Percentiles rank a stretch among this genome's conserved stretches.
Conservation (phyloP, 2,888 invertebrate species). For the Nysson spinosus region DNA sequence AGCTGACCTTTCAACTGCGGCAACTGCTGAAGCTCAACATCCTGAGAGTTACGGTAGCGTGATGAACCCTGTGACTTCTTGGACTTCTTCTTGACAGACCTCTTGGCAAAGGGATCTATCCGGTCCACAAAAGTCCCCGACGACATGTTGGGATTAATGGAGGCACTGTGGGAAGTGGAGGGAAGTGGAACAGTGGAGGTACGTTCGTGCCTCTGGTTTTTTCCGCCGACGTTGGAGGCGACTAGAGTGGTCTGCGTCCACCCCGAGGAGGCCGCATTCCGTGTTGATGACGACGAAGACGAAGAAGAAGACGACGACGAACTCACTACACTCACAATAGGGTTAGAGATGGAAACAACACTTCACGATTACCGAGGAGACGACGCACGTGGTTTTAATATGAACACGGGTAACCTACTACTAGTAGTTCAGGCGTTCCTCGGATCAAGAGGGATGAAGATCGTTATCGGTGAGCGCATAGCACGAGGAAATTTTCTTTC, state of each 20-base stretch:
- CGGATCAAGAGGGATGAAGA: conserved; percentile 33
- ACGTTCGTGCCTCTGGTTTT: conserved; percentile 48
- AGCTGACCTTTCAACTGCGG: conserved; percentile 96
- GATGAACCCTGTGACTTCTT: conserved; percentile 99
- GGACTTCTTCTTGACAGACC: conserved; percentile 98
- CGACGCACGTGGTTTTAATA: conserved; percentile 45
- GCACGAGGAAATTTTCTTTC: conserved; percentile 36
- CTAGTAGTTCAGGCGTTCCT: conserved; percentile 51
- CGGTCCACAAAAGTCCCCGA: conserved; percentile 98
- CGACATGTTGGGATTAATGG: conserved; percentile 74
- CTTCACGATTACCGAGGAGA: conserved; percentile 37
- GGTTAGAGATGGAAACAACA: conserved; percentile 40
- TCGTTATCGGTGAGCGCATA: conserved; percentile 42
- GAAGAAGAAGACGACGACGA: conserved; percentile 39
- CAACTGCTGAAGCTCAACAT: conserved; percentile 97
- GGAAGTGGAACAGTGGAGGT: conserved; percentile 42
- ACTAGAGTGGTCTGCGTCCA: conserved; percentile 53
- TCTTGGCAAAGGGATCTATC: conserved; percentile 99
- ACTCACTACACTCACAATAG: conserved; percentile 55
- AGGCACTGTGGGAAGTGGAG: conserved; percentile 64
- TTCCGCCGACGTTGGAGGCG: conserved; percentile 41
- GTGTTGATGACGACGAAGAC: conserved; percentile 42
- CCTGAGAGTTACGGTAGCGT: conserved; percentile 98
- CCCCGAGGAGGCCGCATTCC: conserved; percentile 57
- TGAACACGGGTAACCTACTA: conserved; percentile 53